Evolutionary conservation across 2,888 invertebrate genomes (phyloP).

Genomic region (Heliconius sara): DNA sequence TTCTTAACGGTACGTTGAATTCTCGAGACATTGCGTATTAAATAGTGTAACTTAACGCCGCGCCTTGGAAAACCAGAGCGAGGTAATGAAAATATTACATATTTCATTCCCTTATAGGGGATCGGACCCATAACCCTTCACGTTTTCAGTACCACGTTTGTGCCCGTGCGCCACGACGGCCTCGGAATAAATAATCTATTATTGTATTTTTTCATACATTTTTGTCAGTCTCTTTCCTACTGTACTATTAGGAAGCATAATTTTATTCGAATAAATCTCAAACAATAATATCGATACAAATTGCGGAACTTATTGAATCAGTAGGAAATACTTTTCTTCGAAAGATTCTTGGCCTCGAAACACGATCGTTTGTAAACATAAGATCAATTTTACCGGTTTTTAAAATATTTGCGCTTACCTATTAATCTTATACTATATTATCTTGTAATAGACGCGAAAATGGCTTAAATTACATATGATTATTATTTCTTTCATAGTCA

Average conservation of each 20-base stretch:
- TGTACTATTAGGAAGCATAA: neutral
- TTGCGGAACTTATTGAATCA: neutral
- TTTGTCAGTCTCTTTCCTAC: neutral
- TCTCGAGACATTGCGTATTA: neutral
- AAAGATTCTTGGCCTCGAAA: conserved; percentile 13
- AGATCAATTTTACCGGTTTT: conserved; percentile 9
- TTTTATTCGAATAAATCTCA: neutral
- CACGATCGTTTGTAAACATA: neutral
- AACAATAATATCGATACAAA: neutral
- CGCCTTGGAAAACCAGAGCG: neutral
- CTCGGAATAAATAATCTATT: neutral
- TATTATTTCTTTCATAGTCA: neutral
- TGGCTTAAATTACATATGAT: neutral
- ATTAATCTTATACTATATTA: neutral
- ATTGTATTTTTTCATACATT: no score
- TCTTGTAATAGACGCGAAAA: no score
- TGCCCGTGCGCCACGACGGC: neutral
- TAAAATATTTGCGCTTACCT: neutral
- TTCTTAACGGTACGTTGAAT: neutral
- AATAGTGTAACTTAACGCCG: neutral
- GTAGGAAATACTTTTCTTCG: neutral
- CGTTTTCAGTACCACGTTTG: neutral
- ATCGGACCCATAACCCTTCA: neutral
- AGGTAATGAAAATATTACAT: neutral
- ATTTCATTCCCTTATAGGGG: neutral